Conservation (phyloP, 2,888 invertebrate species). For the Drosophila limbata region DNA sequence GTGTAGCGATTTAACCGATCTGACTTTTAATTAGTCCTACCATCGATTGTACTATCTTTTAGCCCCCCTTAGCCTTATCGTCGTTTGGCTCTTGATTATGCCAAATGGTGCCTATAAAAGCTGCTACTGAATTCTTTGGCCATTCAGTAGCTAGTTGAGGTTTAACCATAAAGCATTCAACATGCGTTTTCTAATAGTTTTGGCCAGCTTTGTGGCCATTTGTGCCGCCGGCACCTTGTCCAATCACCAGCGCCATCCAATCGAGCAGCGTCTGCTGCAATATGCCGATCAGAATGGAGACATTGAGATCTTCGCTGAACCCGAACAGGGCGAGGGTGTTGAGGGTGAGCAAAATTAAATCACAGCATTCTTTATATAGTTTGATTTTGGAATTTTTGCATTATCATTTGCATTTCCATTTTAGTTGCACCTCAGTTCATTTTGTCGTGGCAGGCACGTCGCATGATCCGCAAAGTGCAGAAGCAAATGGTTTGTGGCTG, state of each 20-base stretch:
- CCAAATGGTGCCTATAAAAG: constrained; percentile 68
- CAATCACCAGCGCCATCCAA: constrained; percentile 19
- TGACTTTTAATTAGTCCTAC: constrained; percentile 42
- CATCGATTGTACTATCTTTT: constrained; percentile 42
- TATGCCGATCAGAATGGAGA: constrained; percentile 67
- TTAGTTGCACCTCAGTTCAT: constrained; percentile 74
- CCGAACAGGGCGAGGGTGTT: constrained; percentile 59
- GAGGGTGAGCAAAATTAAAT: constrained; percentile 61
- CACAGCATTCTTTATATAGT: not conserved
- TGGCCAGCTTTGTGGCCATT: constrained; percentile 72
- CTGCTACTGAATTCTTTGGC: constrained; percentile 21
- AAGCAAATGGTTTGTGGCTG: constrained; percentile 82
- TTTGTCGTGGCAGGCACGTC: constrained; percentile 79
- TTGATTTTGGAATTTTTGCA: not conserved
- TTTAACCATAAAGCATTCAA: constrained; percentile 44
- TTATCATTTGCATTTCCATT: constrained; percentile 24
- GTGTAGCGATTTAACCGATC: constrained; percentile 30
- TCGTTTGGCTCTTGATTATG: not conserved
- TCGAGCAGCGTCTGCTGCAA: constrained; percentile 59
- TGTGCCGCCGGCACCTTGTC: constrained; percentile 69
- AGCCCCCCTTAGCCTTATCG: constrained; percentile 34
- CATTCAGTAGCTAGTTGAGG: constrained; percentile 61
- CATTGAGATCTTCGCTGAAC: constrained; percentile 60
- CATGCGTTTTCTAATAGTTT: constrained; percentile 78
- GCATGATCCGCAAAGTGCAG: constrained; percentile 72